Conservation (phyloP, 2,888 invertebrate species). For the Polymixis flavicincta region DNA sequence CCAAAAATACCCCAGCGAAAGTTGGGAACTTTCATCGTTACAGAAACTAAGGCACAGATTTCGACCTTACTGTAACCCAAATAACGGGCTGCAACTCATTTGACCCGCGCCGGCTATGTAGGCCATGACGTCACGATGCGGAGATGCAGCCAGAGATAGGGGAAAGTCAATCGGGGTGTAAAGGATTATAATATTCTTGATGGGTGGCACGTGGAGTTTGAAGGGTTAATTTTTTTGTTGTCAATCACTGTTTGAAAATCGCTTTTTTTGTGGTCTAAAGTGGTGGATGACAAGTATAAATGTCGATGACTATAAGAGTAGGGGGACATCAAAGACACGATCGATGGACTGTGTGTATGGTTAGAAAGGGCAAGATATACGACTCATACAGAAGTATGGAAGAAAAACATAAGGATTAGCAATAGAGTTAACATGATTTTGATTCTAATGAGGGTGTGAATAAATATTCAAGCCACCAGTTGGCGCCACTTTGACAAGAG, state of each 20-base stretch:
- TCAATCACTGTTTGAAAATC: not conserved
- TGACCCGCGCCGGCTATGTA: conserved; percentile 67
- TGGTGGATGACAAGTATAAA: no score
- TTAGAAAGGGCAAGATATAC: no score
- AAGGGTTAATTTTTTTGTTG: conserved; percentile 11
- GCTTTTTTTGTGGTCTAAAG: no score
- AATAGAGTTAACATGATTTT: no score
- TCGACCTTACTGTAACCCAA: conserved; percentile 63
- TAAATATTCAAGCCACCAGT: no score
- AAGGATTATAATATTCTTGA: conserved; percentile 24
- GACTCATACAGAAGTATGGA: no score
- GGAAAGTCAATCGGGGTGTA: conserved; percentile 60
- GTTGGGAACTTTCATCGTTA: conserved; percentile 50
- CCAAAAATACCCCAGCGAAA: conserved; percentile 39
- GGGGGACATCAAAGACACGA: no score
- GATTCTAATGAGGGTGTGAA: no score
- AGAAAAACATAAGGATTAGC: no score
- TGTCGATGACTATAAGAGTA: no score
- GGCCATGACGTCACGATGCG: conserved; percentile 70
- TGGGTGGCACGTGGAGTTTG: conserved; percentile 11
- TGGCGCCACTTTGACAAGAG: no score
- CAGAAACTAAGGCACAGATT: conserved; percentile 46
- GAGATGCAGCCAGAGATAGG: conserved; percentile 64
- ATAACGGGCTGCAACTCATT: conserved; percentile 64
- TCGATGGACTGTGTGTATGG: no score